Percentiles rank a stretch among this genome's conserved stretches.
Conservation (phyloP, 92 coral and sea anemone species). For the Phymanthus crucifer region DNA sequence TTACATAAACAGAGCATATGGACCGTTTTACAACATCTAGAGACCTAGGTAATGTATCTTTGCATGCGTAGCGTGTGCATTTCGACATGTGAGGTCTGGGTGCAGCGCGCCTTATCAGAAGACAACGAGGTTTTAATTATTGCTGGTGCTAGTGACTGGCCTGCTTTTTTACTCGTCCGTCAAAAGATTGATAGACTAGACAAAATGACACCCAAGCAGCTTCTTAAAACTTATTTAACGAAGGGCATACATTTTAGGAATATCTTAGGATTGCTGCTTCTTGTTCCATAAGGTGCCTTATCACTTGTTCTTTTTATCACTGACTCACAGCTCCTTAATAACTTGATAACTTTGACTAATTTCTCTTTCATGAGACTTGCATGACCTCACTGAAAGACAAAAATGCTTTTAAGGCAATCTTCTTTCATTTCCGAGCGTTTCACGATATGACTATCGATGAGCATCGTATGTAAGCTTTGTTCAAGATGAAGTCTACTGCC, state of each 20-base stretch:
- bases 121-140: background rate
- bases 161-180: conserved; percentile 3
- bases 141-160: background rate
- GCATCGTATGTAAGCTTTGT: conserved; percentile 6
- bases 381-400: conserved; percentile 28
- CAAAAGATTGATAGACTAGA: background rate
- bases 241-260: background rate
- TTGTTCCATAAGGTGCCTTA: background rate
- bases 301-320: background rate
- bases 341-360: background rate
- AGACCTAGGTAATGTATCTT: background rate
- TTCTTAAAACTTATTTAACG: background rate
- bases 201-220: background rate
- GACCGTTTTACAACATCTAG: no score
- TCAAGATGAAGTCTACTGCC: background rate
- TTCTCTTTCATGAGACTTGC: background rate
- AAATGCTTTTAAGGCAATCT: conserved; percentile 23
- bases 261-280: background rate
- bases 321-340: background rate
- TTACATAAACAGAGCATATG: no score
- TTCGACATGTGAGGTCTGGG: conserved; percentile 7
- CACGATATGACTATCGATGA: conserved; percentile 5
- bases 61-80: background rate
- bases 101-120: background rate
- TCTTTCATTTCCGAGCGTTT: conserved; percentile 19